phyloP scores from a whole-genome alignment of 2,113 vertebrate species.

The Psittacus erithacus region DNA sequence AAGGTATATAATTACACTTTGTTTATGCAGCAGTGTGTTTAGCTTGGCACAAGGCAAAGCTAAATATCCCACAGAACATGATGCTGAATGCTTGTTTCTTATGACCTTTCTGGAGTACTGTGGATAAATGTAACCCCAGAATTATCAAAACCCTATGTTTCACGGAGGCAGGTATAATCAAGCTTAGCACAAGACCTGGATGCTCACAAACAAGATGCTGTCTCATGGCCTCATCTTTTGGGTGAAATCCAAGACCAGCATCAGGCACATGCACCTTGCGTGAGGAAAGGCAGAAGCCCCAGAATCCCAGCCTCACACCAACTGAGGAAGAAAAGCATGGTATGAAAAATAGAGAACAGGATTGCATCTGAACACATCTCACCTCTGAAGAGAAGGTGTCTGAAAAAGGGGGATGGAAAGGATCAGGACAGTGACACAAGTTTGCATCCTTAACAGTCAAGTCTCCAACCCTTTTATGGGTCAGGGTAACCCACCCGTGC shows the following conservation, averaged over 20 bases:
- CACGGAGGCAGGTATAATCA: neutral
- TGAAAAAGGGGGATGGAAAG: neutral
- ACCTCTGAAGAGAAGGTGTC: neutral
- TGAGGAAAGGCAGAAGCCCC: neutral
- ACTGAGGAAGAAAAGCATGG: neutral
- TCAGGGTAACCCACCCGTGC: neutral
- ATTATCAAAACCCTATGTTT: neutral
- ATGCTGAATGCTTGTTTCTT: neutral
- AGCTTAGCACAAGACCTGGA: neutral
- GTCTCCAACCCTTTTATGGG: neutral
- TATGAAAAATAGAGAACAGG: neutral
- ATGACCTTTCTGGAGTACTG: neutral
- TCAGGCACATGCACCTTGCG: neutral
- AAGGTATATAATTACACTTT: neutral
- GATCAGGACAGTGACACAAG: neutral
- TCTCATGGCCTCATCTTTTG: neutral
- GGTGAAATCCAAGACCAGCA: neutral
- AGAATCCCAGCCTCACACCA: neutral
- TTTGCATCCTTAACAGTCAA: neutral
- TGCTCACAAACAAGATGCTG: neutral
- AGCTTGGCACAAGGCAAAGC: neutral
- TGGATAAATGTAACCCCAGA: neutral
- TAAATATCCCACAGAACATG: neutral
- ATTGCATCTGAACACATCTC: neutral
- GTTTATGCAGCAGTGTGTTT: neutral